These are phyloP conservation scores for Lydus trimaculatus DNA, from an alignment of 2,888 invertebrate genomes.

Conservation along the genomic window DNA sequence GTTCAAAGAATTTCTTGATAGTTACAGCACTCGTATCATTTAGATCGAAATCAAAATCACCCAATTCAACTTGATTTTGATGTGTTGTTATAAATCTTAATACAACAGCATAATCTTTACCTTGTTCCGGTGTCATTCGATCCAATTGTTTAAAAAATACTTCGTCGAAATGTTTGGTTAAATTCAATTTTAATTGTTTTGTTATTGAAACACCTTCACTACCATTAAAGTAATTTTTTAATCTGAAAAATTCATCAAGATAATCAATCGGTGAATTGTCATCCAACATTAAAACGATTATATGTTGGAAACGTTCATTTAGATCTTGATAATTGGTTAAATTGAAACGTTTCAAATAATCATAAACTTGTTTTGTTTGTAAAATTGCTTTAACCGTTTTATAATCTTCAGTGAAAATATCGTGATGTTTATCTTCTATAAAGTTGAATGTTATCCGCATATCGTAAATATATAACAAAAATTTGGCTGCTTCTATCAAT, in stretches of 20 bases:
- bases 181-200: conserved; percentile 1
- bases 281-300: not conserved
- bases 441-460: not conserved
- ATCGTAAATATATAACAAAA: not conserved
- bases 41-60: not conserved
- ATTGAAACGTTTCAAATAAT: not conserved
- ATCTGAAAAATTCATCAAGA: not conserved
- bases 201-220: not conserved
- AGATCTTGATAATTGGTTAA: not conserved
- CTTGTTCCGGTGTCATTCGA: not conserved
- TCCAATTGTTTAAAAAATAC: not conserved
- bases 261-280: not conserved
- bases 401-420: not conserved
- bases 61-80: not conserved
- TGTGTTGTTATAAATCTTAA: not conserved
- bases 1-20: not conserved
- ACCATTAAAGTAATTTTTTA: not conserved
- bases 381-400: not conserved
- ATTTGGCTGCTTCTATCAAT: not conserved
- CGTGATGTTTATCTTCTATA: not conserved
- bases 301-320: not conserved
- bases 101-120: not conserved
- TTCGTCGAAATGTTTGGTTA: not conserved
- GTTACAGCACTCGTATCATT: not conserved
- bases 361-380: not conserved